phyloP scores from a whole-genome alignment of 2,888 invertebrate genomes.

The Poecilobothrus nobilitatus region DNA sequence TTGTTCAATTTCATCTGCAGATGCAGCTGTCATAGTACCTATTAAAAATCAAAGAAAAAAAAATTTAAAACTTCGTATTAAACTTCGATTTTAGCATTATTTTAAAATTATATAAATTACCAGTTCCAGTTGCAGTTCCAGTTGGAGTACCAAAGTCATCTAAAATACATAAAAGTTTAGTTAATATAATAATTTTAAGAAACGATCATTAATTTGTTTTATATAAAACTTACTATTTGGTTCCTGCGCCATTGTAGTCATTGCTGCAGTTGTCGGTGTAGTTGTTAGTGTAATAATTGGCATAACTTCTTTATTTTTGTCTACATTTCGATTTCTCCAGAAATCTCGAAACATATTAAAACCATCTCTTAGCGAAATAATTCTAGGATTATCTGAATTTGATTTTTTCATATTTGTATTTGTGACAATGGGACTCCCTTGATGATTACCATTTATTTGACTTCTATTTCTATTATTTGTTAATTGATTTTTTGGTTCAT shows the following conservation, averaged over 20 bases:
- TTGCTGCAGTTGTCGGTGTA: not conserved
- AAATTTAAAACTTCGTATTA: no score
- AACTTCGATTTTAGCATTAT: no score
- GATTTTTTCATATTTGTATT: not conserved
- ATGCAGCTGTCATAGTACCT: not conserved
- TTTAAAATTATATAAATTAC: not conserved
- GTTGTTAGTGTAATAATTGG: not conserved
- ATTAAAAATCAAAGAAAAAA: no score
- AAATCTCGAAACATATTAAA: not conserved
- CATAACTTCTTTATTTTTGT: not conserved
- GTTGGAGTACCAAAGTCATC: not conserved
- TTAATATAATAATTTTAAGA: not conserved
- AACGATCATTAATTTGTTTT: no score
- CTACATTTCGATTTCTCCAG: not conserved
- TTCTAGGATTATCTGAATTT: not conserved
- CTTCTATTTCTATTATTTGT: not conserved
- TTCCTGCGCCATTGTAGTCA: not conserved
- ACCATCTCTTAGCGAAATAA: not conserved
- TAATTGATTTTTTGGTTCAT: not conserved
- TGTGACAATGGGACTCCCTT: not conserved
- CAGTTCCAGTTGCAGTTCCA: not conserved
- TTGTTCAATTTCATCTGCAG: not conserved
- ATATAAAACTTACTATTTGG: not conserved
- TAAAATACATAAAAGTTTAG: not conserved
- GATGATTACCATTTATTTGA: not conserved